Base-by-base conservation (phyloP, 2,113 vertebrate genomes). In the Grallaria varia region DNA sequence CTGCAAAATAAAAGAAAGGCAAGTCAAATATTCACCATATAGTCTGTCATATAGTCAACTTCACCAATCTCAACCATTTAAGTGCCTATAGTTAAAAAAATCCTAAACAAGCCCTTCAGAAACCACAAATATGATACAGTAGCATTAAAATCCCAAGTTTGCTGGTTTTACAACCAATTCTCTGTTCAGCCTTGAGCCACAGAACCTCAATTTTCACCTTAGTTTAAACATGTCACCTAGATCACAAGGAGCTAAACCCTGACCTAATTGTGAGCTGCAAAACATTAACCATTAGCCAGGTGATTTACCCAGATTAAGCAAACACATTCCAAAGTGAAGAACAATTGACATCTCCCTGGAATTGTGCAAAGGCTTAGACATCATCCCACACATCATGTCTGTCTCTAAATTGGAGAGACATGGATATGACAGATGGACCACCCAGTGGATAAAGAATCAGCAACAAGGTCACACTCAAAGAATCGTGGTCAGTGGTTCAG, bases 1-100 rank as follows among this genome's bases (percentile, higher is more conserved):
- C 98, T 98, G 97, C 95, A 98, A 98, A 98, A 97, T 84, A 95
- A 96, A 87, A 96, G 89, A 95, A 18, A 84, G 49, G 49, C 15
- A 28, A 2, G 17, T 91, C 84, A 90, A 47, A 59, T 50, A 85
- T 28, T 91, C 74, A 92, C 30, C 59, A 35, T 45, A 52, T 63
- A 11, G 15, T 64, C 24, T 3, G 1, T 19, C 30, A 16, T 22
- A 58, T 13, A 60, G 30, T 7, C 60, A 82, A 24, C 15, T 75
- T 72, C 2, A 2, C 13, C 14, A 58, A 8, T 55, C n/a, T 74
- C 75, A 85, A 39, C 23, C 10, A 78, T 4, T 2, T 80, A 58
- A 55, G 33, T 7, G 22, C 6, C 35, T 19, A 35, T 0, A 73
- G 16, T 3, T 18, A 19, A 27, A 87, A 53, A 67, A 8, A 1